Evolutionary conservation across 2,113 vertebrate species (phyloP), one percentile per base, ranked within the genome.

Genomic region (Nothoprocta pentlandii): DNA sequence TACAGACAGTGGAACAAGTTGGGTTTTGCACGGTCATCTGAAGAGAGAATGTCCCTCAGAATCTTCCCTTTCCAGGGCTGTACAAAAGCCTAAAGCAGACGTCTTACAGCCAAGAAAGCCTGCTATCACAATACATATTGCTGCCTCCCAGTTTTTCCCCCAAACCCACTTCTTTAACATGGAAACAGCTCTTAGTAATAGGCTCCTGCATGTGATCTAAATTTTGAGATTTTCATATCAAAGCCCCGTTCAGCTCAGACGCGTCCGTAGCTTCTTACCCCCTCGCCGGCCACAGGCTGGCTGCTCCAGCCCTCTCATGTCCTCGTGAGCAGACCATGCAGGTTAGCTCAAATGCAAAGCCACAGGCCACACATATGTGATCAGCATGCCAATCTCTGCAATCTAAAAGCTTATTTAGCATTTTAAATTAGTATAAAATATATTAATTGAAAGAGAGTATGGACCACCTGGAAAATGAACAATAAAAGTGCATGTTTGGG

Each of bases 401-500:
- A 70, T 78, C 41, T 76, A 63, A 87, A 75, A 7, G 16, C 66
- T 34, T 46, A 71, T 16, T n/a, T 16, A 66, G 42, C 41, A 16
- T 44, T 61, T 42, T 64, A 12, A 36, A 80, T 20, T 0, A 76
- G 10, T 14, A 23, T 7, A 62, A 47, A 59, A 42, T 22, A 64
- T 22, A 90, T 30, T 34, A 7, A 74, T 56, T n/a, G 44, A 41
- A 71, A 91, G 28, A 76, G 69, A 26, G 2, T 1, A 13, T 25
- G 26, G 58, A 4, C 46, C n/a, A 69, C 25, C 14, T 58, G 49
- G 61, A 90, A 26, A 80, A 44, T 12, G 3, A 79, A 21, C 67
- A 93, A 85, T 5, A 91, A 39, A 94, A 59, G 2, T 0, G 0
- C 14, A 2, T 46, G 22, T 15, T 69, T 39, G 1, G 23, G 28